Evolutionary conservation across 2,888 invertebrate species (phyloP).

Genomic region (Dynastes tityus): DNA sequence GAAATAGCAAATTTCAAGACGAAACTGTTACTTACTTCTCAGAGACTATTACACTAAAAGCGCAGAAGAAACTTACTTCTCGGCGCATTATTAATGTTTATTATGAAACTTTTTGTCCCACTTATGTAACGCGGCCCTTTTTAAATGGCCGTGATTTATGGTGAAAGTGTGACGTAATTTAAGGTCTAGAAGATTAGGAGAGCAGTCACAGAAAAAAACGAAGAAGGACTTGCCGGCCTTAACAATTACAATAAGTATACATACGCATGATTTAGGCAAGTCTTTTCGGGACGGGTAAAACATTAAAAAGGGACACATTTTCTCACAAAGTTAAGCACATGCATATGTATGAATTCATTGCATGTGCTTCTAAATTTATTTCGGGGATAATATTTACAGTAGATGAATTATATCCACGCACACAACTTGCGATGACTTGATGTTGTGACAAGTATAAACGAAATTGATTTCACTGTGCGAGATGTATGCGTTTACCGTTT

Average conservation of each 20-base stretch:
- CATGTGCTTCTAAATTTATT: conserved; percentile 35
- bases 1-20: neutral
- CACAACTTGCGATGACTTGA: conserved; percentile 29
- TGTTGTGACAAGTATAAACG: conserved; percentile 23
- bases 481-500: conserved; percentile 4
- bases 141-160: conserved; percentile 32
- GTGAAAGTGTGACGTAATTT: conserved; percentile 43
- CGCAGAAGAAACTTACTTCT: conserved; percentile 12
- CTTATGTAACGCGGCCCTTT: conserved; percentile 32
- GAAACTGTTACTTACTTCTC: neutral
- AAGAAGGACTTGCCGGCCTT: conserved; percentile 7
- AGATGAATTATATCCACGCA: conserved; percentile 25
- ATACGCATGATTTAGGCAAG: conserved; percentile 21
- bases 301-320: conserved; percentile 20
- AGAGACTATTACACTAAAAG: conserved; percentile 20
- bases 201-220: neutral
- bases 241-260: neutral
- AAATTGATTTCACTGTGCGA: conserved; percentile 24
- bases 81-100: conserved; percentile 40
- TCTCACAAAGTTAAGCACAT: neutral
- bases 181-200: conserved; percentile 37
- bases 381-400: conserved; percentile 32
- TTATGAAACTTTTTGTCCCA: conserved; percentile 39
- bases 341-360: conserved; percentile 31
- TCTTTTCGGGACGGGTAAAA: conserved; percentile 33